These are phyloP conservation scores for Dione vanillae DNA, from an alignment of 2,888 invertebrate genomes.

Conservation along the genomic window DNA sequence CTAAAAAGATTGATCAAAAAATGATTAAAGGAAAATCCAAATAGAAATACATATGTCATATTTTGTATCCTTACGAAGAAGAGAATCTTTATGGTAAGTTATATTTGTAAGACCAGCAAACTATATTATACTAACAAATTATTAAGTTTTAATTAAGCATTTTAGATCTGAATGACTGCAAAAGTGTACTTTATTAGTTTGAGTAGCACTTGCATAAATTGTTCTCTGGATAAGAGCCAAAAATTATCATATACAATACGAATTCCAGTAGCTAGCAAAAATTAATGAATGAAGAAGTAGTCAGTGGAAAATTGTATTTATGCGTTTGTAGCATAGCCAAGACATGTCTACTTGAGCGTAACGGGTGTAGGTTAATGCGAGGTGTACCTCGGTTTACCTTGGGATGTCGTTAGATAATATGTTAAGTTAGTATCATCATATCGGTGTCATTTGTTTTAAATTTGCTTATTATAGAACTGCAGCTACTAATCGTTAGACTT, in stretches of 20 bases:
- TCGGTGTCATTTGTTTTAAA: background rate
- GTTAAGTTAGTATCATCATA: no score
- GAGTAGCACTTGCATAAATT: constrained; percentile 21
- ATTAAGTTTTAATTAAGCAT: constrained; percentile 6
- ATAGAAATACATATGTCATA: no score
- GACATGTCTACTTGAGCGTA: background rate
- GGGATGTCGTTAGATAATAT: background rate
- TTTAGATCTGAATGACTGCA: constrained; percentile 1
- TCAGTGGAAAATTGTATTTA: constrained; percentile 16
- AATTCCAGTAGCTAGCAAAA: constrained; percentile 10
- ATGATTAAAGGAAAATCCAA: no score
- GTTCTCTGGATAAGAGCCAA: constrained; percentile 28
- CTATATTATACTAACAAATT: no score
- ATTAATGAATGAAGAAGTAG: background rate
- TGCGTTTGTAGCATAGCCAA: background rate
- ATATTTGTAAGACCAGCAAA: no score
- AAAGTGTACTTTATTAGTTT: constrained; percentile 15
- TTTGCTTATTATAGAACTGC: background rate
- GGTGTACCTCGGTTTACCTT: no score
- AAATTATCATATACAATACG: constrained; percentile 16
- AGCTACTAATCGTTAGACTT: background rate
- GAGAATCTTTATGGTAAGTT: no score
- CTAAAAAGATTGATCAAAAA: no score
- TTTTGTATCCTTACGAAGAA: no score
- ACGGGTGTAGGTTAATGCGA: background rate